Conservation (phyloP, 2,888 invertebrate species). For the Hirtodrosophila duncani region DNA sequence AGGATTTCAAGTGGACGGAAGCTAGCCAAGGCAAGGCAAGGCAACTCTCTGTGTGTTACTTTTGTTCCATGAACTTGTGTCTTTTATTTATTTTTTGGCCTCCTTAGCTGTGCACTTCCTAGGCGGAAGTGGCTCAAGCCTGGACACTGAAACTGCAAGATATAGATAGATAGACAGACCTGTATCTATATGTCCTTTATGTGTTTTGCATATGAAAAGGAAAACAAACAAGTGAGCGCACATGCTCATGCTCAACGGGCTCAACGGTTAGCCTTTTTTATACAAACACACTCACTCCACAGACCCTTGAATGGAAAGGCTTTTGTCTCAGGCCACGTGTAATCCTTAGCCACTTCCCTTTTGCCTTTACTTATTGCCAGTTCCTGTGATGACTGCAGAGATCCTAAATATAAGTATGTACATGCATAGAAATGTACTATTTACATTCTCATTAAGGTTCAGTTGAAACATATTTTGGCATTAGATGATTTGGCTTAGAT, state of each 20-base stretch:
- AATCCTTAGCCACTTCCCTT: slow-evolving; percentile 58
- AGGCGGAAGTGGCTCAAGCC: slow-evolving; percentile 50
- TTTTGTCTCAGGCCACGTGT: slow-evolving; percentile 54
- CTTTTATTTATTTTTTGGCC: slow-evolving; percentile 33
- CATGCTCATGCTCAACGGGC: slow-evolving; percentile 5
- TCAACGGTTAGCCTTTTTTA: slow-evolving; percentile 43
- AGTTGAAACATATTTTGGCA: too few relatives aligned
- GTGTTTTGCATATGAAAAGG: slow-evolving; percentile 58
- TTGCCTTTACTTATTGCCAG: too few relatives aligned
- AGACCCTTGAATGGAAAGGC: too few relatives aligned
- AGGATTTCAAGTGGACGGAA: slow-evolving; percentile 64
- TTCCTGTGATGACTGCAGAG: too few relatives aligned
- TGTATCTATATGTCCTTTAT: slow-evolving; percentile 10
- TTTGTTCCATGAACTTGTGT: slow-evolving; percentile 65
- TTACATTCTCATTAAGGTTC: too few relatives aligned
- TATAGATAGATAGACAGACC: slow-evolving; percentile 5
- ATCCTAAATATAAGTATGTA: neutral
- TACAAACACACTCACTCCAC: slow-evolving; percentile 16
- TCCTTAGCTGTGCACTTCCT: slow-evolving; percentile 49
- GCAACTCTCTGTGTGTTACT: slow-evolving; percentile 13
- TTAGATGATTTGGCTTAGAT: too few relatives aligned
- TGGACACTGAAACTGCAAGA: slow-evolving; percentile 2
- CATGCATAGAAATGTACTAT: neutral
- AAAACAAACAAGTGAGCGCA: slow-evolving; percentile 61
- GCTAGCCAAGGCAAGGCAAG: slow-evolving; percentile 43